Percentiles rank a stretch among this genome's conserved stretches.
phyloP scores from a whole-genome alignment of 2,888 invertebrate species.

The Ophonus ardosiacus region DNA sequence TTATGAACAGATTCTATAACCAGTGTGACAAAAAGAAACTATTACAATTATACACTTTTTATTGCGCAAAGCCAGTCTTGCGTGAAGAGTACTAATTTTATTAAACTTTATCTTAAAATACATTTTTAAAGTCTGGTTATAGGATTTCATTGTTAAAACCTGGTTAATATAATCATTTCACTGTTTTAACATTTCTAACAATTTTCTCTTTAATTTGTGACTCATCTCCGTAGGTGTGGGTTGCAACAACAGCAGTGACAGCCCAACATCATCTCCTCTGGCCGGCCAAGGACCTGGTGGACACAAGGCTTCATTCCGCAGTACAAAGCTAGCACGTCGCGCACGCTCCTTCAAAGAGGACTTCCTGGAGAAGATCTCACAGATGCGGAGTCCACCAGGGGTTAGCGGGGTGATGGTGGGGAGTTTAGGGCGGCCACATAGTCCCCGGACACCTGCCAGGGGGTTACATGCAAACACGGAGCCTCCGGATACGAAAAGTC shows the following conservation, averaged over 20 bases:
- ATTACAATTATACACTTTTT: too few species aligned
- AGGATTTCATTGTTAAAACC: too few species aligned
- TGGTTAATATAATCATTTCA: too few species aligned
- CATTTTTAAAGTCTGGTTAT: too few species aligned
- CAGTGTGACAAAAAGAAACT: too few species aligned
- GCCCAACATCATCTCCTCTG: constrained; percentile 71
- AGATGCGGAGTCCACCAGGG: constrained; percentile 88
- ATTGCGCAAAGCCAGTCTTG: too few species aligned
- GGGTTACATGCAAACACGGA: constrained; percentile 75
- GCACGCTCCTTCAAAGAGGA: constrained; percentile 96
- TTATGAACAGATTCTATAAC: too few species aligned
- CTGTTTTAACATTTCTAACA: too few species aligned
- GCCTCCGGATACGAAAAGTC: constrained; percentile 78
- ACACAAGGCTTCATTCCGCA: constrained; percentile 87
- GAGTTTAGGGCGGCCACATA: constrained; percentile 71
- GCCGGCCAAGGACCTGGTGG: constrained; percentile 79
- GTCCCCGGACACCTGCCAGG: constrained; percentile 75
- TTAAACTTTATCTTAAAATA: too few species aligned
- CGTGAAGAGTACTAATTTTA: too few species aligned
- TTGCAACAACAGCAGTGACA: constrained; percentile 67
- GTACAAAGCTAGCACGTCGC: constrained; percentile 90
- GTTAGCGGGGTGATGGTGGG: constrained; percentile 64
- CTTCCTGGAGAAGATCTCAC: constrained; percentile 92
- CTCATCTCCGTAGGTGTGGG: background rate
- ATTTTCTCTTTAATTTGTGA: background rate